Base-by-base conservation (phyloP, 1,140 invertebrate species). In the Papilio aristodemus region DNA sequence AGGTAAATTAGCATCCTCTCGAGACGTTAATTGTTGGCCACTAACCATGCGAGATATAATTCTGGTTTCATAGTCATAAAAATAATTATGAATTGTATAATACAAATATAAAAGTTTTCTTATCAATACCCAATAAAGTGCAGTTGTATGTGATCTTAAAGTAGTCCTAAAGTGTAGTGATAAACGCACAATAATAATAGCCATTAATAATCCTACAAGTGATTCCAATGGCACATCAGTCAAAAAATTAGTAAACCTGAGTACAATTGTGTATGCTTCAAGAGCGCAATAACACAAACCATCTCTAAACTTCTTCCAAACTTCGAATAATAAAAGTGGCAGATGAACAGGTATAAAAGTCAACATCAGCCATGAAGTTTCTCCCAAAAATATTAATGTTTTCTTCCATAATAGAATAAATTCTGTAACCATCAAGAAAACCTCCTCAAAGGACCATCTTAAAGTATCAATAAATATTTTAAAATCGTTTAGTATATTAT, bases 221-320 rank as follows among this genome's bases (percentile, higher is more conserved):
- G 89, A 91, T 76, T 91, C 77, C 38, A 91, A 81, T 82, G 89
- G 89, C 69, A 91, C 87, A 84, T 91, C 89, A 43, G 87, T 87
- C 64, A 91, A 73, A 73, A 86, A 91, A 73, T 91, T 90, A 13
- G 87, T 88, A 62, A 89, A 77, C 67, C 72, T 83, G 57, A 90
- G 74, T 57, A 91, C 74, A 22, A 43, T 71, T 80, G 81, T 84
- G 66, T 91, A 91, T 0, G 68, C 66, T 71, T 86, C 76, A 22
- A 91, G 73, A 27, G 80, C 54, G 37, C 59, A 68, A 27, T 62
- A 73, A n/a, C 39, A 82, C 25, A 66, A 80, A 54, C 68, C 41
- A 32, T 84, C 78, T 70, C 70, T 79, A n/a, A 86, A 41, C 73
- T 73, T 72, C 57, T 70, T 79, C 4, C 79, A 70, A 37, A 81